Evolutionary conservation across 1,140 invertebrate genomes (phyloP), one percentile per base, ranked within the genome.

Genomic region (Theocolax elegans): DNA sequence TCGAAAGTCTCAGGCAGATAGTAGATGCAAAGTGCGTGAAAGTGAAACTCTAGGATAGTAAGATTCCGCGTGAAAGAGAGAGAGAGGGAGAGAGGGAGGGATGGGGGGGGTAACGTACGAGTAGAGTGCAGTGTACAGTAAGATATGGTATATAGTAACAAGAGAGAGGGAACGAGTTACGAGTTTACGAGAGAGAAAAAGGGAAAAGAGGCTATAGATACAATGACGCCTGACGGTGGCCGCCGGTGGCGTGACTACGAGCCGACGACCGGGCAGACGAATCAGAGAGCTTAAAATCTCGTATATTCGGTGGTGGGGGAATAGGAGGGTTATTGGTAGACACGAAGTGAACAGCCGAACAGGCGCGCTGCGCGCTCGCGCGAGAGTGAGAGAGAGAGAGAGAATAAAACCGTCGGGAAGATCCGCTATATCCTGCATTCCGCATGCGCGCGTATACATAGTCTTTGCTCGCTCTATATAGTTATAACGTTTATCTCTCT

Each of bases 241-340:
- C 10, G 66, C 58, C 62, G 65, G 69, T 74, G 72, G 67, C 72
- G 69, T 74, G 72, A 71, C 60, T 54, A 25, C 38, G 68, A 48
- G 35, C 35, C 66, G 48, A 19, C 67, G 60, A 49, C 49, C 2
- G 44, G 56, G 25, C 40, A 19, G 54, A 49, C 60, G 66, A 72
- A 54, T 67, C 62, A 59, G 65, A 54, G 66, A 58, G 62, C 62
- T 10, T n/a, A n/a, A n/a, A n/a, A n/a, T n/a, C n/a, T n/a, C n/a
- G n/a, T n/a, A n/a, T n/a, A n/a, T n/a, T n/a, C n/a, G n/a, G n/a
- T n/a, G n/a, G n/a, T n/a, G n/a, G n/a, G n/a, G n/a, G n/a, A n/a
- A n/a, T n/a, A n/a, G n/a, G n/a, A n/a, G n/a, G n/a, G n/a, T n/a
- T n/a, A n/a, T n/a, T n/a, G n/a, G n/a, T n/a, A n/a, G n/a, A n/a